Conservation (phyloP, 2,113 vertebrate genomes). For the Mobula hypostoma region DNA sequence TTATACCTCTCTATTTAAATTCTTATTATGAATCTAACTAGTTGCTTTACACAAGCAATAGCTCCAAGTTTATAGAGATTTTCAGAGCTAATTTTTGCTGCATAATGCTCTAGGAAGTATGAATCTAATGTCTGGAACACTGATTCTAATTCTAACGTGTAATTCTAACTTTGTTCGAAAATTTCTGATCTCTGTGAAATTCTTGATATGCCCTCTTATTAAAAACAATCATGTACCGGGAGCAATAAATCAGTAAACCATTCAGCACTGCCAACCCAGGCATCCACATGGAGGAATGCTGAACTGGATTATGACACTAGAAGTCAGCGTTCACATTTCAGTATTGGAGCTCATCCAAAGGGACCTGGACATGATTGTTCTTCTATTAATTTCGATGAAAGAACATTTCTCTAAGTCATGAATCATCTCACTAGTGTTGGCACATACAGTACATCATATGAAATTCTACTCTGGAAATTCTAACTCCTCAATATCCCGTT, state of each 20-base stretch:
- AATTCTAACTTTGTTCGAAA: background rate
- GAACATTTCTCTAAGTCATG: background rate
- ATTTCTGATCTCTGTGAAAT: conserved; percentile 1
- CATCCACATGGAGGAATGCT: background rate
- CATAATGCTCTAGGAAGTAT: background rate
- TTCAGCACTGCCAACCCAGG: background rate
- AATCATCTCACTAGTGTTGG: background rate
- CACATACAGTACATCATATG: background rate
- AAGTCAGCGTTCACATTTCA: background rate
- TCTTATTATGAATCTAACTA: background rate
- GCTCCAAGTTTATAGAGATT: background rate
- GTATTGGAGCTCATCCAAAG: background rate
- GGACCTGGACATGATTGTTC: background rate
- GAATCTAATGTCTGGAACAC: background rate
- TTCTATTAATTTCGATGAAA: background rate
- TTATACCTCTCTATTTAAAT: background rate
- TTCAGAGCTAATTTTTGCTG: background rate
- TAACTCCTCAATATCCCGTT: background rate
- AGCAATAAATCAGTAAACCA: conserved; percentile 6
- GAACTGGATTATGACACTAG: background rate
- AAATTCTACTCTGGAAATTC: background rate
- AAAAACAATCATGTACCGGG: background rate
- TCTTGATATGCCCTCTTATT: background rate
- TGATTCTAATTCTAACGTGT: background rate
- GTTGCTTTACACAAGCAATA: background rate